These are phyloP conservation scores for Microctenopoma stevenorrisi DNA, from an alignment of 2,797 vertebrate genomes.

Conservation along the genomic window DNA sequence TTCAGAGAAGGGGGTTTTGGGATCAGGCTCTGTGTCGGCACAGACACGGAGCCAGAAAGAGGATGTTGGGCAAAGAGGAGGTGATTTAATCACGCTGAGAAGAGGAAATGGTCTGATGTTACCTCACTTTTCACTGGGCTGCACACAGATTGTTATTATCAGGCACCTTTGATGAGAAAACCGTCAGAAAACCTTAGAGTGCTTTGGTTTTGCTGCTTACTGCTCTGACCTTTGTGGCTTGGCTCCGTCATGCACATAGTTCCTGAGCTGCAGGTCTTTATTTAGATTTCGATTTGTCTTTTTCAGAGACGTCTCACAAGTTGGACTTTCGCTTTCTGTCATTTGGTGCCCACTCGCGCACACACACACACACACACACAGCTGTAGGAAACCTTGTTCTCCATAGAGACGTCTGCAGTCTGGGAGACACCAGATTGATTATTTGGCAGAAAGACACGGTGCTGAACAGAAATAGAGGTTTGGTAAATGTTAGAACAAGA, in stretches of 20 bases:
- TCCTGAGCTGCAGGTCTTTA: neutral
- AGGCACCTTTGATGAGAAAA: neutral
- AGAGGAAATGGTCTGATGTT: slow-evolving; percentile 8
- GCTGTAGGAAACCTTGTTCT: neutral
- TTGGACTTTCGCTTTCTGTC: neutral
- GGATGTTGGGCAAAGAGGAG: slow-evolving; percentile 18
- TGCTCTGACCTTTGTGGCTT: neutral
- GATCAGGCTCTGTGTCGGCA: slow-evolving; percentile 12
- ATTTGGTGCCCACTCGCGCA: neutral
- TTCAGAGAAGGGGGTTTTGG: slow-evolving; percentile 2
- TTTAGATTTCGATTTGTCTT: neutral
- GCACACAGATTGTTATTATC: neutral
- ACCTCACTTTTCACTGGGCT: neutral
- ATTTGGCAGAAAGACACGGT: neutral
- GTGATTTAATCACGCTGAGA: slow-evolving; percentile 25
- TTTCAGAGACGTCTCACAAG: neutral
- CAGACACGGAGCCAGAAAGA: neutral
- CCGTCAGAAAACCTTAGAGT: neutral
- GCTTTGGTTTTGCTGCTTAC: neutral
- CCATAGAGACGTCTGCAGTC: neutral
- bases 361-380: neutral
- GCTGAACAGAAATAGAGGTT: slow-evolving; percentile 1
- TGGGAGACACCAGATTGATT: neutral
- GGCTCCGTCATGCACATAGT: neutral
- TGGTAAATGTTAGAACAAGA: neutral